Percentiles rank a stretch among this genome's conserved stretches.
Evolutionary conservation across 2,888 invertebrate species (phyloP).

Genomic region (Xylota sylvarum): DNA sequence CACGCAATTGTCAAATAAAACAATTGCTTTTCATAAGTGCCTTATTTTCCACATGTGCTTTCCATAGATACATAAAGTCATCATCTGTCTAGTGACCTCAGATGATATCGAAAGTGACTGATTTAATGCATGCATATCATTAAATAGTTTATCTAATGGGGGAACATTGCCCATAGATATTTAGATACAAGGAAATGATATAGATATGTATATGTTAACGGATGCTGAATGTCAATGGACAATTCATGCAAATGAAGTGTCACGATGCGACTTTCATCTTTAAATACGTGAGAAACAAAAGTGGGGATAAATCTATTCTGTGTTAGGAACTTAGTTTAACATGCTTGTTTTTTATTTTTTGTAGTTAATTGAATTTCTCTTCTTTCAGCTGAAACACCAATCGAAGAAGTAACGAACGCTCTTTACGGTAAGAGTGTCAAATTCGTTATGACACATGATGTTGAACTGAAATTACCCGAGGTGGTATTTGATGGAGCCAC

Average conservation of each 20-base stretch:
- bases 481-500: constrained; percentile 90
- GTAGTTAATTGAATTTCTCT: constrained; percentile 77
- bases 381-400: constrained; percentile 86
- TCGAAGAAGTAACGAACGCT: constrained; percentile 91
- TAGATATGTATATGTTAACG: background rate
- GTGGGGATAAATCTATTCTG: background rate
- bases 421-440: constrained; percentile 89
- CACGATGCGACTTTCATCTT: constrained; percentile 3
- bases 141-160: background rate
- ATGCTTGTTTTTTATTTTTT: background rate
- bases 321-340: background rate
- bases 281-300: background rate
- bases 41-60: background rate
- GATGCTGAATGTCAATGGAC: background rate
- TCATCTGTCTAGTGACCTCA: constrained; percentile 14
- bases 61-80: background rate
- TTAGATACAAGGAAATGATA: background rate
- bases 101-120: constrained; percentile 4
- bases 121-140: background rate
- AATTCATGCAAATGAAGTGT: background rate
- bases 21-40: background rate
- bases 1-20: background rate
- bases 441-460: constrained; percentile 92
- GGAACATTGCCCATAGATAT: too few relatives aligned
- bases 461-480: constrained; percentile 90